Evolutionary conservation across 2,888 invertebrate genomes (phyloP).

Genomic region (Melieria picta): DNA sequence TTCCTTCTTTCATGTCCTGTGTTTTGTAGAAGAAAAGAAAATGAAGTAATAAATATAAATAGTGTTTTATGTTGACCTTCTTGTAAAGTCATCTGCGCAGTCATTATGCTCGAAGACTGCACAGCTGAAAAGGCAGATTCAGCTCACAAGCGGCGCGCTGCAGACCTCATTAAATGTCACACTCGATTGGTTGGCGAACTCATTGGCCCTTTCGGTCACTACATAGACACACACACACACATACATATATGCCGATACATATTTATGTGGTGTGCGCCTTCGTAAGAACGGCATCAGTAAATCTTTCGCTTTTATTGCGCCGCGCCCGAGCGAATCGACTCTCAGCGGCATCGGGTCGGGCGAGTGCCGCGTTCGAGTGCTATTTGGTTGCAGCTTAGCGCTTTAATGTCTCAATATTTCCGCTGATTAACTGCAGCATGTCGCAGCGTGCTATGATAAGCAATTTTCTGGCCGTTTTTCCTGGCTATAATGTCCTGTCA

Average conservation of each 20-base stretch:
- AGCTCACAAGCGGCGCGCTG: background rate
- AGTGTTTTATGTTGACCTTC: background rate
- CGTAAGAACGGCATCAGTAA: constrained; percentile 21
- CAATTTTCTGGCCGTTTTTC: background rate
- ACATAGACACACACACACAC: no score
- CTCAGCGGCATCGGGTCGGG: background rate
- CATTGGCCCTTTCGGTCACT: background rate
- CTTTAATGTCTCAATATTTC: constrained; percentile 15
- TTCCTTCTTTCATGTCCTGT: no score
- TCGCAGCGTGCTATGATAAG: background rate
- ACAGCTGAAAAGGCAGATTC: background rate
- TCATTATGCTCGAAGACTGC: constrained; percentile 1
- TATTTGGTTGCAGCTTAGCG: background rate
- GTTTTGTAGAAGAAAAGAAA: no score
- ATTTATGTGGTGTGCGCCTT: constrained; percentile 7
- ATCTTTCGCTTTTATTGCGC: constrained; percentile 2
- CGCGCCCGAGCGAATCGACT: background rate
- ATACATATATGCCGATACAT: no score
- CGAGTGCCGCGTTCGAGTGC: constrained; percentile 1
- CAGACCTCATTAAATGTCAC: constrained; percentile 27
- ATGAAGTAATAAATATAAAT: no score
- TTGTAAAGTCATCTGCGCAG: constrained; percentile 13
- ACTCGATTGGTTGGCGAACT: constrained; percentile 26
- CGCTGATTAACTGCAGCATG: constrained; percentile 20
- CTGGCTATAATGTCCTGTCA: no score